A percentile compares a stretch with the other conserved stretches of the same genome.
Evolutionary conservation across 2,797 vertebrate species (phyloP).

Genomic region (Tolypeutes matacus): DNA sequence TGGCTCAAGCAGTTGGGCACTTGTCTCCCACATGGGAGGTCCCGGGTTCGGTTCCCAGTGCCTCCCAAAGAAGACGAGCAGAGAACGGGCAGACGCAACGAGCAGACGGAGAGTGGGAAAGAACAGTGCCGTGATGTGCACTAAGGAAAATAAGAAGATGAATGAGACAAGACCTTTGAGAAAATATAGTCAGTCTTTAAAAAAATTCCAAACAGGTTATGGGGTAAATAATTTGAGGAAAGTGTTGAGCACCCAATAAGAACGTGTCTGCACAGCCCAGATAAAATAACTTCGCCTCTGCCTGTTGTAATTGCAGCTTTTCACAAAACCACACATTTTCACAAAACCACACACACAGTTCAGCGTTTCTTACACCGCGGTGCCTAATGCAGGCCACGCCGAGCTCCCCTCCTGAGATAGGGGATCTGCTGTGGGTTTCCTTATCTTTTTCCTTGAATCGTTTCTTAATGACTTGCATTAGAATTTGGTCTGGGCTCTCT

Average conservation of each 20-base stretch:
- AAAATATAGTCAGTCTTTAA: slow-evolving; percentile 27
- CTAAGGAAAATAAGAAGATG: background rate
- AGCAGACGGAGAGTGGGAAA: too few species aligned
- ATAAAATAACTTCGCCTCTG: background rate
- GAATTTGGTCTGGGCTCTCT: background rate
- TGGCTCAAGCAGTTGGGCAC: too few species aligned
- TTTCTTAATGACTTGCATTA: slow-evolving; percentile 13
- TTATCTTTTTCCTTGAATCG: background rate
- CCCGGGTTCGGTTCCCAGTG: too few species aligned
- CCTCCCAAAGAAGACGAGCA: too few species aligned
- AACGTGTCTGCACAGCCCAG: background rate
- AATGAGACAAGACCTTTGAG: background rate
- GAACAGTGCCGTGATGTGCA: too few species aligned
- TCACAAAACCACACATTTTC: background rate
- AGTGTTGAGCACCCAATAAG: background rate
- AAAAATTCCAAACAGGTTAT: background rate
- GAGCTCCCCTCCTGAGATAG: background rate
- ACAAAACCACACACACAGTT: too few species aligned
- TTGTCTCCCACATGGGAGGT: too few species aligned
- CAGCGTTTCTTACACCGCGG: background rate
- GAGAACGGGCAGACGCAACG: too few species aligned
- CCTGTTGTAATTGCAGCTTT: too few species aligned
- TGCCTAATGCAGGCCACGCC: background rate
- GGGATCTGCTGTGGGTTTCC: background rate
- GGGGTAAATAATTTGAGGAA: background rate